Conservation (phyloP, 1,140 invertebrate genomes). For the Penaeus vannamei region DNA sequence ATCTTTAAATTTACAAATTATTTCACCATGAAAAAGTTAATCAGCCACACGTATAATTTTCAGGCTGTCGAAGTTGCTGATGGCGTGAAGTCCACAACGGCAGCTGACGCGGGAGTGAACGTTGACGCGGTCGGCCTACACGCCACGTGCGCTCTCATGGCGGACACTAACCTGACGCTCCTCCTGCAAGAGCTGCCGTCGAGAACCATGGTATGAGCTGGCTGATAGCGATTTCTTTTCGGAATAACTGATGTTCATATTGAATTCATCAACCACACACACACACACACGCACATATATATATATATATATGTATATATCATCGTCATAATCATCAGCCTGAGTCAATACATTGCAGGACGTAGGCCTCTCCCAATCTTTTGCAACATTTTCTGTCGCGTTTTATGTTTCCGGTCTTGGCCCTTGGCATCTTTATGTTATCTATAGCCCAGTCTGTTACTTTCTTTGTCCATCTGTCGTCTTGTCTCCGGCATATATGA, state of each 20-base stretch:
- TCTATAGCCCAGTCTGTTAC: too few relatives aligned
- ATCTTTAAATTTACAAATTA: background rate
- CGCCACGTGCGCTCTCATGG: conserved; percentile 42
- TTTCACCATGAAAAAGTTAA: background rate
- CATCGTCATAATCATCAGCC: too few relatives aligned
- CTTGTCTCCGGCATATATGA: too few relatives aligned
- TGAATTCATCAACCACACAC: background rate
- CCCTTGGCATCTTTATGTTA: too few relatives aligned
- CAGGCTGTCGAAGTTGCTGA: conserved; percentile 37
- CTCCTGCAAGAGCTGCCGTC: conserved; percentile 41
- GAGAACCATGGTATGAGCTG: conserved; percentile 36
- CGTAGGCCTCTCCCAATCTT: too few relatives aligned
- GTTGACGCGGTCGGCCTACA: conserved; percentile 50
- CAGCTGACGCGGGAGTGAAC: conserved; percentile 42
- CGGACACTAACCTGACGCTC: conserved; percentile 45
- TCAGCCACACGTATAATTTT: background rate
- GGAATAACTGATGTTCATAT: too few relatives aligned
- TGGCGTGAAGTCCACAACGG: conserved; percentile 32
- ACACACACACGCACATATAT: background rate
- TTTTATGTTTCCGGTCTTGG: too few relatives aligned
- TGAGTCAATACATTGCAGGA: too few relatives aligned
- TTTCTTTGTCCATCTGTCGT: too few relatives aligned
- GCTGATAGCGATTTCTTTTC: background rate
- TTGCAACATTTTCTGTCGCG: too few relatives aligned
- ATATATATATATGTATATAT: too few relatives aligned